Conservation (phyloP, 2,888 invertebrate genomes). For the Sesia apiformis region DNA sequence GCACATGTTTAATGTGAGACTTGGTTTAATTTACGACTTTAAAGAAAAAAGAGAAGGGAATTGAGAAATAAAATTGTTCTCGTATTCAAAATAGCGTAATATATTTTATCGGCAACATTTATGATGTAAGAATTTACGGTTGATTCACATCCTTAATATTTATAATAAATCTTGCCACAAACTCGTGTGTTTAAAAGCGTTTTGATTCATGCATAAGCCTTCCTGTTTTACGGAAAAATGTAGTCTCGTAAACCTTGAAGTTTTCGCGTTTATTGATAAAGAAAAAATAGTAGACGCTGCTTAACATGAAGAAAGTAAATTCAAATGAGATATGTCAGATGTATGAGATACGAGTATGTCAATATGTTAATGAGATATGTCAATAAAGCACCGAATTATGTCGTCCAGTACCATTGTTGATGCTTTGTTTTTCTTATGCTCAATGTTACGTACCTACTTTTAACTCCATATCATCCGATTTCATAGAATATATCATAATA, state of each 20-base stretch:
- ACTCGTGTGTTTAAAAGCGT: slow-evolving; percentile 10
- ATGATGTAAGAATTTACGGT: slow-evolving; percentile 43
- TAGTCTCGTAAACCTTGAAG: not conserved
- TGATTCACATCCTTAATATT: slow-evolving; percentile 33
- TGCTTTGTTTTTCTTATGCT: no score
- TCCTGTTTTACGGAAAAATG: not conserved
- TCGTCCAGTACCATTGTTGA: no score
- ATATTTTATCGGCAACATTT: slow-evolving; percentile 44
- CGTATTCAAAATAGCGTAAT: slow-evolving; percentile 45
- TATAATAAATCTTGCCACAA: slow-evolving; percentile 38
- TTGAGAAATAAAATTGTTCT: slow-evolving; percentile 53
- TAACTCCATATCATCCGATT: no score
- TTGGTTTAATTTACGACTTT: slow-evolving; percentile 40
- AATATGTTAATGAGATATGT: no score
- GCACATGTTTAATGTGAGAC: slow-evolving; percentile 38
- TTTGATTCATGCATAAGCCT: not conserved
- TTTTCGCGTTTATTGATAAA: no score
- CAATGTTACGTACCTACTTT: no score
- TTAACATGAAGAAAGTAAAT: no score
- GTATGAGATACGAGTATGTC: no score
- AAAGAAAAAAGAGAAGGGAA: slow-evolving; percentile 32
- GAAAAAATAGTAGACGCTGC: no score
- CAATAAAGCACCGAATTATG: no score
- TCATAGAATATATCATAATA: no score
- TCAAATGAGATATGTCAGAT: no score